Evolutionary conservation across 2,113 vertebrate species (phyloP), one percentile per base, ranked within the genome.

Genomic region (Gallinago jamesoni): DNA sequence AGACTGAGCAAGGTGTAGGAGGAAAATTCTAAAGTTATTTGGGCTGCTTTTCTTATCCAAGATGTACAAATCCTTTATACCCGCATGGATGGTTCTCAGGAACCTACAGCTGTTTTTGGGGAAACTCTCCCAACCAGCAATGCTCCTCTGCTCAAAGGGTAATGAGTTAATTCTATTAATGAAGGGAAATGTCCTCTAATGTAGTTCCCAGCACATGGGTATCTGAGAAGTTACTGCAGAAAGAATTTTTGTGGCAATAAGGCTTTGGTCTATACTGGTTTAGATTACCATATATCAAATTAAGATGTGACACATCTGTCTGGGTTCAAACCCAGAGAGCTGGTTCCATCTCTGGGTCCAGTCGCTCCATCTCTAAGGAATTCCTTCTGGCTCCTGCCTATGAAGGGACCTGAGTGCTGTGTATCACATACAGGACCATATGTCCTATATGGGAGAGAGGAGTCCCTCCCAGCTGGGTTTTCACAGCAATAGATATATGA

Each of bases 271-370:
- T 64, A 1, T 43, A 39, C 13, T 60, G 30, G 7, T 64, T 88
- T 76, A 68, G 14, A 48, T 60, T 64, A 43, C 3, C 13, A 6
- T 31, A 5, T 41, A 82, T 31, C 37, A 50, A 85, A 53, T 12
- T 28, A 25, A 0, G 2, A 41, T 0, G 1, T 31, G 33, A 37
- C 37, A 72, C 50, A 41, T 59, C 39, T 50, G 14, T 22, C 31
- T 75, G 47, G 5, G 16, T 79, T 86, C 43, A 72, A 67, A 75
- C 2, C 12, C 18, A 59, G 43, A 37, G 9, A 41, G 9, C 21
- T 28, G 7, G 15, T 67, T 84, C 41, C 17, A 16, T 8, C 27
- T 79, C 67, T 68, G 53, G 4, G 13, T 88, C 56, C 35, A 53
- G 6, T 35, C 7, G 3, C 8, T 75, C n/a, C 13, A 19, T 59